Conservation (phyloP, 2,888 invertebrate species). For the Xestia c-nigrum region DNA sequence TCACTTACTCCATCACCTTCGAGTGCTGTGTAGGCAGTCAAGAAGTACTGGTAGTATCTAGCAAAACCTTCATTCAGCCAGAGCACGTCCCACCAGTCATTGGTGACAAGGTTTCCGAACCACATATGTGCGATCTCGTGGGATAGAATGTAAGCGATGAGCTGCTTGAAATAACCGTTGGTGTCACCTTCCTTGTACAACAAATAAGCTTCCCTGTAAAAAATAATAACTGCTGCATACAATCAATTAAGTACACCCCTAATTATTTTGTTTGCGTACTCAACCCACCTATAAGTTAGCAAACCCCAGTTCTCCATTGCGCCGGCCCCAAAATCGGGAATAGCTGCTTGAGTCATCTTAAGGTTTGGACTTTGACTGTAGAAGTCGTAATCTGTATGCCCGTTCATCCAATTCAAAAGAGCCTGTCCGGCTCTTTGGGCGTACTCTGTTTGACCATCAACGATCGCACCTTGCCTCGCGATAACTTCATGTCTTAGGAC, state of each 20-base stretch:
- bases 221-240: not conserved
- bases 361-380: slow-evolving; percentile 84
- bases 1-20: slow-evolving; percentile 74
- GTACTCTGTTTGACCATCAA: slow-evolving; percentile 79
- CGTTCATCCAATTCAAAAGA: slow-evolving; percentile 87
- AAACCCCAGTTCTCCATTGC: slow-evolving; percentile 97
- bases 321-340: slow-evolving; percentile 94
- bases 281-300: slow-evolving; percentile 92
- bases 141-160: slow-evolving; percentile 90
- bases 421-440: slow-evolving; percentile 83
- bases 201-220: slow-evolving; percentile 84
- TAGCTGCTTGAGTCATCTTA: slow-evolving; percentile 93
- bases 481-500: slow-evolving; percentile 82
- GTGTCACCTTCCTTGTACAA: slow-evolving; percentile 84
- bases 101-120: slow-evolving; percentile 93
- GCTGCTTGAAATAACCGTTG: slow-evolving; percentile 85
- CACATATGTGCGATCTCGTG: slow-evolving; percentile 94
- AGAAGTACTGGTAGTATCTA: slow-evolving; percentile 93
- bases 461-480: slow-evolving; percentile 84
- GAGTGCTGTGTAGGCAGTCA: slow-evolving; percentile 83
- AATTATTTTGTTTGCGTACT: not conserved
- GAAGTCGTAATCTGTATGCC: slow-evolving; percentile 89
- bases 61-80: slow-evolving; percentile 94
- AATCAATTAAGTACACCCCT: not conserved
- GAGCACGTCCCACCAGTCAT: slow-evolving; percentile 92